A percentile compares a stretch with the other conserved stretches of the same genome.
Evolutionary conservation across 2,888 invertebrate species (phyloP).

Genomic region (Salticus scenicus): DNA sequence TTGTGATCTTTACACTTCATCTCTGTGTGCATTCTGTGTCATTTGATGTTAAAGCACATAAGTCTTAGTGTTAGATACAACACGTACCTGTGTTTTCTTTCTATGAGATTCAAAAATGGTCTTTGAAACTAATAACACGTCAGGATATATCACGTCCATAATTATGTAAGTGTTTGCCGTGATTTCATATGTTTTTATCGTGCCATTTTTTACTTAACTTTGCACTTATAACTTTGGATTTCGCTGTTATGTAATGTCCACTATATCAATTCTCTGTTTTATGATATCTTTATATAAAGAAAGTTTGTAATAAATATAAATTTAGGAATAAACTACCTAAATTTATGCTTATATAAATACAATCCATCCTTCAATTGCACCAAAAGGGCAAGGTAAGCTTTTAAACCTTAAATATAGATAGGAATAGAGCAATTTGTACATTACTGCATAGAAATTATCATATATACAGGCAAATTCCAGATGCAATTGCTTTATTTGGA

Average conservation of each 20-base stretch:
- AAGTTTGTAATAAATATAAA: no score
- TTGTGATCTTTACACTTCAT: conserved; percentile 24
- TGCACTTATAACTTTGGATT: not conserved
- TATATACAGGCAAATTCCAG: no score
- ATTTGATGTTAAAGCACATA: conserved; percentile 15
- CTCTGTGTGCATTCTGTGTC: conserved; percentile 16
- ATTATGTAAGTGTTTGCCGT: not conserved
- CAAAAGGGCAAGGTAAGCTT: not conserved
- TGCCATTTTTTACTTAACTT: not conserved
- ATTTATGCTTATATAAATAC: no score
- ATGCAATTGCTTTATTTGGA: no score
- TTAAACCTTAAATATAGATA: no score
- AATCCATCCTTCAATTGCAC: not conserved
- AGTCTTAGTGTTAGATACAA: conserved; percentile 17
- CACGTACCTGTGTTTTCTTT: conserved; percentile 11
- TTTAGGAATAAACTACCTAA: not conserved
- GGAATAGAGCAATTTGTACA: no score
- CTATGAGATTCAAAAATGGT: not conserved
- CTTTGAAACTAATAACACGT: not conserved
- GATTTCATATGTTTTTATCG: not conserved
- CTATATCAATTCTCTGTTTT: no score
- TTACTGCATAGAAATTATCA: no score
- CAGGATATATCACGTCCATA: not conserved
- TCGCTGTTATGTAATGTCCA: not conserved
- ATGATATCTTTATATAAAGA: no score